Evolutionary conservation across 2,797 vertebrate species (phyloP).

Genomic region (Gymnoscopelus braueri): DNA sequence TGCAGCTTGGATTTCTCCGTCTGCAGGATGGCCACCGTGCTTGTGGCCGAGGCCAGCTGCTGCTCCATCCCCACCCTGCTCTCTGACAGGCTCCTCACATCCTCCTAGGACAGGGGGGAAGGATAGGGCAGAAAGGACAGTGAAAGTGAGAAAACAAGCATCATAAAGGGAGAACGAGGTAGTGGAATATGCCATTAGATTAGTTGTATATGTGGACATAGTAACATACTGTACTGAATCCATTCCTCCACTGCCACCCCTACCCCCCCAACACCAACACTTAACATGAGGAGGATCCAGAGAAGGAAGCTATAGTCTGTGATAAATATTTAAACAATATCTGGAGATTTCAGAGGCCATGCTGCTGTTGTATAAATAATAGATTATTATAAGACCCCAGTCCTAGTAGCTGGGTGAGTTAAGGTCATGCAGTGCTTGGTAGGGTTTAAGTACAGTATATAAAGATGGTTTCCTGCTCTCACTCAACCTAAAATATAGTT

Average conservation of each 20-base stretch:
- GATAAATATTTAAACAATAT: not conserved
- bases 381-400: not conserved
- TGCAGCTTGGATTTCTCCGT: slow-evolving; percentile 89
- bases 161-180: not conserved
- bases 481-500: not conserved
- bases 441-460: not conserved
- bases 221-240: not conserved
- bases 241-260: not conserved
- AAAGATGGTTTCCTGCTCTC: not conserved
- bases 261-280: too few relatives aligned
- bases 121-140: not conserved
- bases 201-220: too few relatives aligned
- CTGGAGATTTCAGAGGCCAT: not conserved
- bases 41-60: slow-evolving; percentile 89
- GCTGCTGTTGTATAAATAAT: not conserved
- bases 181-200: not conserved
- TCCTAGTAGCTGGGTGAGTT: not conserved
- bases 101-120: slow-evolving; percentile 71
- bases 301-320: not conserved
- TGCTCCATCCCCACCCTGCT: slow-evolving; percentile 83
- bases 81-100: slow-evolving; percentile 79
- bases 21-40: slow-evolving; percentile 91
- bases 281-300: not conserved
- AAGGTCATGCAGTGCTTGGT: not conserved
- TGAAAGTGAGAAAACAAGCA: not conserved